Base-by-base conservation (phyloP, 1,140 invertebrate genomes). In the Sminthurides bifidus region DNA sequence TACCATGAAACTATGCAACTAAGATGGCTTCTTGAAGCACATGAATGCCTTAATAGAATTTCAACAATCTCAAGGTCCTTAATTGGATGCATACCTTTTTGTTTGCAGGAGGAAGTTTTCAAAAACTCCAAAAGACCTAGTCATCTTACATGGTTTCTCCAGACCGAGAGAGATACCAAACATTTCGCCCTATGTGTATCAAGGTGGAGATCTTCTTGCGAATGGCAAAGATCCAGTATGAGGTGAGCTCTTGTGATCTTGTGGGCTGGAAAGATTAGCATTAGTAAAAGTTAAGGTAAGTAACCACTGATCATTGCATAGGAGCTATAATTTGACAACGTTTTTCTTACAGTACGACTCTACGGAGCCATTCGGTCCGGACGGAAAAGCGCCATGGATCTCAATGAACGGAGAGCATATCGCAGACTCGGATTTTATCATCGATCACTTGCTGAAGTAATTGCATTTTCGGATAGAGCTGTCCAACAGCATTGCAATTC, bases 311-410 rank as follows among this genome's bases (percentile, higher is more conserved):
- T 2, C 21, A 24, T 17, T n/a, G n/a, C n/a, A n/a, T n/a, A n/a
- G n/a, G n/a, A 1, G 15, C 30, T 50, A 15, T 33, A 1, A 8
- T 50, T 33, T 50, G 48, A 24, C 2, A 29, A 23, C 19, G 24
- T 4, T 49, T 49, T 3, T 17, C 35, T 37, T n/a, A 24, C 21
- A 54, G 53, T 27, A 24, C 17, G 53, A 55, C n/a, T 2, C 14
- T 2, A 33, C 52, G n/a, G n/a, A 64, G n/a, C 59, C 67, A 15
- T 60, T 64, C 37, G 63, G 67, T 15, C 56, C 64, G 1, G 67
- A 67, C 59, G 66, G 69, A 17, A 69, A 68, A 57, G 60, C 56
- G 26, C 74, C 74, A 0, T 76, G 73, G 73, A 73, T 76, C 30
- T 67, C 65, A 14, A 64, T 70, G 41, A 73, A 74, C 57, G 73